phyloP scores from a whole-genome alignment of 30 jellyfish, hydroid and myxozoan species.

The Haliclystus octoradiatus region DNA sequence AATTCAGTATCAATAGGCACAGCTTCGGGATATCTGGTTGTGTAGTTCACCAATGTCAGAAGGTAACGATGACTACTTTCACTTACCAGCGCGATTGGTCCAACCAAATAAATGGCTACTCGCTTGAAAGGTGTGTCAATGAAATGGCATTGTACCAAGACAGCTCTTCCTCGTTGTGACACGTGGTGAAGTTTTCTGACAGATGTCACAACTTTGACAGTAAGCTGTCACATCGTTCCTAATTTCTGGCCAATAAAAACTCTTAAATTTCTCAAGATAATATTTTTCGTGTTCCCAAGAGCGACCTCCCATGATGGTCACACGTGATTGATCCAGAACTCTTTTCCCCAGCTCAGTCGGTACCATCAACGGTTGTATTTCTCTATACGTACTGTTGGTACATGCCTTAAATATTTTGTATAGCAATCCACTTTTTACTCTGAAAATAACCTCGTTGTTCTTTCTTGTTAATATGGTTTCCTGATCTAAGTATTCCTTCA shows the following conservation, averaged over 20 bases:
- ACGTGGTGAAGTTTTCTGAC: conserved; percentile 4
- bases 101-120: conserved; percentile 33
- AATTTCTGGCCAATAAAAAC: conserved; percentile 32
- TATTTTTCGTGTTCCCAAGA: no score
- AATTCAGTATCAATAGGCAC: conserved; percentile 28
- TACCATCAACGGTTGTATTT: neutral
- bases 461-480: no score
- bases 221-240: conserved; percentile 15
- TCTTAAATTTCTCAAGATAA: conserved; percentile 8
- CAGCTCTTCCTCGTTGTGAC: conserved; percentile 18
- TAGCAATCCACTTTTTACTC: conserved; percentile 1
- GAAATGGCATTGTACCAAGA: conserved; percentile 21
- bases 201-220: conserved; percentile 17
- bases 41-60: conserved; percentile 22
- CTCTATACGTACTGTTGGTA: neutral
- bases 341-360: conserved; percentile 8
- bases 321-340: conserved; percentile 28
- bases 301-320: conserved; percentile 45
- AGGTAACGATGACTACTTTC: conserved; percentile 31
- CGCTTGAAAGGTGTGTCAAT: conserved; percentile 32
- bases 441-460: neutral
- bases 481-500: no score
- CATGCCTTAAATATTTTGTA: neutral
- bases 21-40: conserved; percentile 40
- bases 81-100: conserved; percentile 30